Base-by-base conservation (phyloP, 2,888 invertebrate genomes). In the Beris chalybata region DNA sequence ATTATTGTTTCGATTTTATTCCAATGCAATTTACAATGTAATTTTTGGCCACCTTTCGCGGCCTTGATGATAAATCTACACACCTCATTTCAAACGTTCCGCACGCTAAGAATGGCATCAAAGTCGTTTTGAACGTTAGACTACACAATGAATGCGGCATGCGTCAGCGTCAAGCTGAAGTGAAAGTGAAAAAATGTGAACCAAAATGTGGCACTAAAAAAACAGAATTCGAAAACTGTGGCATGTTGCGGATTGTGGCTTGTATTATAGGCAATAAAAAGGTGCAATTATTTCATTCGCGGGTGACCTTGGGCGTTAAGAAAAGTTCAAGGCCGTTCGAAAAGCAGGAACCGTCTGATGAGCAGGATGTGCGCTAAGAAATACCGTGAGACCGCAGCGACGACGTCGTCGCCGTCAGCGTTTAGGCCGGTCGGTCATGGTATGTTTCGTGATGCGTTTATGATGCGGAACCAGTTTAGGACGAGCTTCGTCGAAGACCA, bases 141-240 rank as follows among this genome's bases (percentile, higher is more conserved):
- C 29, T 5, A 5, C 9, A 7, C 38, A 38, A 38, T 12, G 5
- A 52, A 52, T 13, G 22, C 13, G 13, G 29, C 29, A 9, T 52
- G 52, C 29, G 52, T 52, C 52, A 52, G 22, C 52, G 11, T 29
- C 12, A 15, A 4, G 9, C n/a, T 31, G 32, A 54, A 52, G 52
- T n/a, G 12, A 38, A 56, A 56, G 43, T 56, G 55, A 56, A 56
- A 32, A 13, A 56, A 54, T 38, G 55, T 38, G 55, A 56, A 38
- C 38, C 55, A 56, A 43, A 56, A 13, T 22, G 32, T 2, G 13
- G 13, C 52, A 15, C 7, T 4, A 52, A 52, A 13, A 44, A 44
- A 44, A 44, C 44, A 11, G 1, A 44, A 44, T 44, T 12, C 9
- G 12, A 44, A 12, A 44, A 9, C 44, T 44, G 44, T 11, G 11